Conservation (phyloP, 1,140 invertebrate species). For the Plectrocnemia conspersa region DNA sequence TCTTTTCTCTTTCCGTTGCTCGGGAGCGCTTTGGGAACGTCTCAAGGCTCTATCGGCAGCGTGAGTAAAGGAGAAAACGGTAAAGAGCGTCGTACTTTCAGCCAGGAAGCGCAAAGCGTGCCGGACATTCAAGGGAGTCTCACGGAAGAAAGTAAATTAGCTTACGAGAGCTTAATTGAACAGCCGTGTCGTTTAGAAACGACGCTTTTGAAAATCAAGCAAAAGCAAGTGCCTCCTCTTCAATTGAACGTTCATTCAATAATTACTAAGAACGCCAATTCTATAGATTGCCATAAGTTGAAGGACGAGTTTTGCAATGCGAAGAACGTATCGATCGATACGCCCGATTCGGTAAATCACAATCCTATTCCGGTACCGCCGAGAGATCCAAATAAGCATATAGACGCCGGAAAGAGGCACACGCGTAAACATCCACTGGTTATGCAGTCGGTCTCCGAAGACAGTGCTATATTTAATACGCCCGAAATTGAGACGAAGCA, state of each 20-base stretch:
- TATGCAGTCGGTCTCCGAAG: too few species aligned
- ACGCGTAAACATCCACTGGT: conserved; percentile 85
- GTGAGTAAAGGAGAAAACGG: neutral
- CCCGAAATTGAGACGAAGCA: too few species aligned
- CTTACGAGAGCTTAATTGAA: conserved; percentile 87
- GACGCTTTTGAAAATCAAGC: conserved; percentile 18
- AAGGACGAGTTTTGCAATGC: neutral
- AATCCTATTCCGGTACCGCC: conserved; percentile 81
- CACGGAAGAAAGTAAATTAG: conserved; percentile 80
- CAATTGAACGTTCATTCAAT: neutral
- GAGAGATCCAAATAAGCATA: conserved; percentile 67
- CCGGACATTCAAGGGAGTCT: conserved; percentile 81
- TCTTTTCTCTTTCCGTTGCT: conserved; percentile 75
- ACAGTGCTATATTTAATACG: too few species aligned
- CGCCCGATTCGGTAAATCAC: conserved; percentile 40
- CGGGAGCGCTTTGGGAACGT: conserved; percentile 34
- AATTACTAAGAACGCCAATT: too few species aligned
- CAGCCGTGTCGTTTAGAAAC: conserved; percentile 42
- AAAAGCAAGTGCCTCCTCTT: conserved; percentile 12
- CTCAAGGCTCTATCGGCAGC: neutral
- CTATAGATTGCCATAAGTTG: neutral
- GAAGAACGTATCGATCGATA: neutral
- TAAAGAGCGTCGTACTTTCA: conserved; percentile 74
- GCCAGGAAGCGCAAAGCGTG: conserved; percentile 84
- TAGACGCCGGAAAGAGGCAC: conserved; percentile 67